Conservation (phyloP, 2,797 vertebrate species). For the Bovichtus diacanthus region DNA sequence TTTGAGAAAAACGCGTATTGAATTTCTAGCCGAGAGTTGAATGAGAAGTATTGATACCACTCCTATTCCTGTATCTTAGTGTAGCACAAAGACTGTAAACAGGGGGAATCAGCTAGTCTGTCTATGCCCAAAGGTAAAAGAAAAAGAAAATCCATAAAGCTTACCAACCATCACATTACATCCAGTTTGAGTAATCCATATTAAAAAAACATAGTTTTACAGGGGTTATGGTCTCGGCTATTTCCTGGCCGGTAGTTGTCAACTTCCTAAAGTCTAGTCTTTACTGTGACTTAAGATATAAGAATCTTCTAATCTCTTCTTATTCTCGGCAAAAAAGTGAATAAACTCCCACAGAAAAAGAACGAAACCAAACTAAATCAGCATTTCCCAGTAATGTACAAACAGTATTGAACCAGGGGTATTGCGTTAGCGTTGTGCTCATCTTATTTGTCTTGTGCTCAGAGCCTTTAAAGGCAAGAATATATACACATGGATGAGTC, state of each 20-base stretch:
- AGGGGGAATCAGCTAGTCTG: background rate
- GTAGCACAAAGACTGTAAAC: background rate
- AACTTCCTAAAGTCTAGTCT: too few species aligned
- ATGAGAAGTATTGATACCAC: too few species aligned
- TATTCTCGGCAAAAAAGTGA: background rate
- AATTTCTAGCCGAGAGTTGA: background rate
- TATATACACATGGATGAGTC: background rate
- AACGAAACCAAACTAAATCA: conserved; percentile 2
- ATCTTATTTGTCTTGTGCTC: conserved; percentile 5
- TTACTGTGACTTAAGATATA: background rate
- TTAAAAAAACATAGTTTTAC: background rate
- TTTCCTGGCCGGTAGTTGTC: too few species aligned
- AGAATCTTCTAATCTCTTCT: background rate
- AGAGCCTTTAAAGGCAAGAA: background rate
- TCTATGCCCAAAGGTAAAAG: background rate
- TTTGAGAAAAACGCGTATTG: background rate
- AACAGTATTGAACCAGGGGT: conserved; percentile 1
- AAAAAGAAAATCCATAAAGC: background rate
- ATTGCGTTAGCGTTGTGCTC: conserved; percentile 4
- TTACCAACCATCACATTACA: background rate
- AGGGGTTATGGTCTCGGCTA: background rate
- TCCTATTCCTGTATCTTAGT: background rate
- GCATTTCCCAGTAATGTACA: background rate
- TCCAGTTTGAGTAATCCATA: background rate
- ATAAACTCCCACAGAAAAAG: background rate